phyloP scores from a whole-genome alignment of 2,113 vertebrate genomes.

The Hemichromis elongatus region DNA sequence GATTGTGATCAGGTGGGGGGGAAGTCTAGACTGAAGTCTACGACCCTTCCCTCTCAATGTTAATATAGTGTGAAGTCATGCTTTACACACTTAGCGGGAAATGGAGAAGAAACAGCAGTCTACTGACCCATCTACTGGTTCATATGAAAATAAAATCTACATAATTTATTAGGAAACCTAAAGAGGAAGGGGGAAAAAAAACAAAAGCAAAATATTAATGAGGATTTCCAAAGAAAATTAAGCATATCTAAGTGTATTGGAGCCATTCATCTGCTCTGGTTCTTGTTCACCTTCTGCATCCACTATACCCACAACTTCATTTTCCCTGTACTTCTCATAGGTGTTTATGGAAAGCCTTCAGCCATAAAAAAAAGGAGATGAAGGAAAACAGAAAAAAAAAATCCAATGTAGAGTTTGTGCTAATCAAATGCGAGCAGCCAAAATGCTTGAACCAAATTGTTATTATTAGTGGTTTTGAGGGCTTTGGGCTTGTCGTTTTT shows the following conservation, averaged over 20 bases:
- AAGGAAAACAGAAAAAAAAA: not conserved
- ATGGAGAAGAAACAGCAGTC: not conserved
- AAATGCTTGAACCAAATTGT: slow-evolving; percentile 56
- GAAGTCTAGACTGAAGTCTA: slow-evolving; percentile 19
- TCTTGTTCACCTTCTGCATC: slow-evolving; percentile 9
- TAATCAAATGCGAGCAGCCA: slow-evolving; percentile 63
- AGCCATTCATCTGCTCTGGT: not conserved
- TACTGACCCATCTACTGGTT: not conserved
- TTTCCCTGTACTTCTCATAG: slow-evolving; percentile 48
- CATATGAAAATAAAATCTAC: slow-evolving; percentile 16
- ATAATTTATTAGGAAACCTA: slow-evolving; percentile 17
- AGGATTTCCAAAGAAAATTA: not conserved
- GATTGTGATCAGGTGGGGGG: slow-evolving; percentile 11
- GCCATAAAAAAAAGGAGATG: slow-evolving; percentile 31
- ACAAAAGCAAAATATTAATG: slow-evolving; percentile 42
- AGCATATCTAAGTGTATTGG: not conserved
- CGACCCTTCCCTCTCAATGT: slow-evolving; percentile 34
- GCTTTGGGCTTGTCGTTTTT: slow-evolving; percentile 51
- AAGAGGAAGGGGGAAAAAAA: not conserved
- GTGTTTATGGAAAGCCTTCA: slow-evolving; percentile 67
- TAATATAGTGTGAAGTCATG: slow-evolving; percentile 45
- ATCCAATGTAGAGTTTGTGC: slow-evolving; percentile 31
- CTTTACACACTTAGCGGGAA: slow-evolving; percentile 14
- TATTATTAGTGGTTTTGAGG: slow-evolving; percentile 66
- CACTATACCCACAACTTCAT: slow-evolving; percentile 42